Base-by-base conservation (phyloP, 2,888 invertebrate species). In the Brachyopa scutellaris region DNA sequence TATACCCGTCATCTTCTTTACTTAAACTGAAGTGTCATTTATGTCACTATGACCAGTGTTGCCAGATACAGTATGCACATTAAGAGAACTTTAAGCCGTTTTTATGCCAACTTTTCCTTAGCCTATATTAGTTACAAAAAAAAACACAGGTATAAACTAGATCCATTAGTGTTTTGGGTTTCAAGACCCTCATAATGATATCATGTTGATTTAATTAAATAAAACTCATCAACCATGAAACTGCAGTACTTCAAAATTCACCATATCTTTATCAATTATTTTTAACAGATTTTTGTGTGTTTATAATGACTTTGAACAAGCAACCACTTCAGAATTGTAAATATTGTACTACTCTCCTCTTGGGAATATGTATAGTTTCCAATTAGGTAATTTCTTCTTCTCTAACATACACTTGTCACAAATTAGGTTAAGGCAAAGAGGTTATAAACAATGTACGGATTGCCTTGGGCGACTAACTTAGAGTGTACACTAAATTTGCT, bases 371-470 rank as follows among this genome's bases (percentile, higher is more conserved):
- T n/a, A n/a, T n/a, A 70, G 31, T 40, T 47, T 59, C 59, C 59
- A 59, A 51, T 70, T 70, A n/a, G 7, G 33, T 11, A 31, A 31
- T n/a, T n/a, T n/a, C n/a, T n/a, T n/a, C n/a, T n/a, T n/a, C n/a
- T n/a, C n/a, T n/a, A n/a, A n/a, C n/a, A n/a, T n/a, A n/a, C n/a
- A 40, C 59, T 31, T 61, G 23, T 47, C 23, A 2, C 21, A 51
- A 70, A 70, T 70, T 61, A 51, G 61, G 70, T 40, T 40, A 70
- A 70, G 70, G 59, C 49, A 70, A 70, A 40, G 45, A 26, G 67
- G 11, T 19, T 29, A 36, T 33, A 26, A 26, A 21, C 70, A 70
- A 61, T 40, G 38, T 21, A 29, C 9, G 17, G 8, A 31, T 21
- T 31, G 61, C 51, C 51, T 42, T 70, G 51, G 42, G 59, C 51